phyloP scores from a whole-genome alignment of 2,113 vertebrate genomes.

The Oceanodroma tethys region DNA sequence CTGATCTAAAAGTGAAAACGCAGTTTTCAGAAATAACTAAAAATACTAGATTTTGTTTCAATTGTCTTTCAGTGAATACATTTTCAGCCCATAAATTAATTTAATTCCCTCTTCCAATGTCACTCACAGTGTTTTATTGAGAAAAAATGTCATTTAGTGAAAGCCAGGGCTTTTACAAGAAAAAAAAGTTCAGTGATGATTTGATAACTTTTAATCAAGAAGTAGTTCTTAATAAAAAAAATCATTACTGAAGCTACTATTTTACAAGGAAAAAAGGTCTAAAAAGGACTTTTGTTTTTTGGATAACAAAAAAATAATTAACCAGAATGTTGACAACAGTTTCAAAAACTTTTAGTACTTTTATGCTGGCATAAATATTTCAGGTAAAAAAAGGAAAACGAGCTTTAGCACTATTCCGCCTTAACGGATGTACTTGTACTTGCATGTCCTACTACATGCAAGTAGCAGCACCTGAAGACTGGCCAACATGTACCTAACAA shows the following conservation, averaged over 20 bases:
- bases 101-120: background rate
- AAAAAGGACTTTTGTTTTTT: background rate
- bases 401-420: background rate
- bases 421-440: background rate
- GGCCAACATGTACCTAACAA: background rate
- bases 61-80: background rate
- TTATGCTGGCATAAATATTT: background rate
- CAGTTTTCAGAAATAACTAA: background rate
- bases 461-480: background rate
- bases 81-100: background rate
- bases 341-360: background rate
- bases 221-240: background rate
- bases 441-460: background rate
- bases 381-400: rapidly evolving
- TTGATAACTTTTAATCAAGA: background rate
- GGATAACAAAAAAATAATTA: background rate
- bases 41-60: background rate
- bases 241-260: background rate
- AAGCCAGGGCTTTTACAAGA: background rate
- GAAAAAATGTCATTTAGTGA: background rate
- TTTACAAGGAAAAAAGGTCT: background rate
- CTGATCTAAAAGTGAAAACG: background rate
- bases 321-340: background rate
- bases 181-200: background rate
- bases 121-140: background rate